Conservation (phyloP, 2,888 invertebrate species). For the Idaea dimidiata region DNA sequence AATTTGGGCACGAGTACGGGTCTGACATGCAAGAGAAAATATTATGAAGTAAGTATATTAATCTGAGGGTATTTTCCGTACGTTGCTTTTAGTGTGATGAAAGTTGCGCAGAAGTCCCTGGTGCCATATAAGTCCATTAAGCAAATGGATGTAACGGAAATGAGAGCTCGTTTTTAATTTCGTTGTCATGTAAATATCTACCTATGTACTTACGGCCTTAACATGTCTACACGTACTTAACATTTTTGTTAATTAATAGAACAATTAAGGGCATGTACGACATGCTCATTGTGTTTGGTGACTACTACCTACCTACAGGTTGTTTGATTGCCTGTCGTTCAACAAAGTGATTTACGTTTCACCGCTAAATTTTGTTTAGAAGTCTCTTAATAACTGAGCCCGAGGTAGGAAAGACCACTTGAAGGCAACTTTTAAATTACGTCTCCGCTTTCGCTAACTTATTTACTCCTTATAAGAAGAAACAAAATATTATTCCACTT, state of each 20-base stretch:
- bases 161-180: constrained; percentile 76
- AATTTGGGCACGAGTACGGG: constrained; percentile 17
- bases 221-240: constrained; percentile 29
- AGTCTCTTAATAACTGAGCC: constrained; percentile 50
- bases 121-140: constrained; percentile 76
- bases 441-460: constrained; percentile 69
- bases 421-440: constrained; percentile 73
- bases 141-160: constrained; percentile 74
- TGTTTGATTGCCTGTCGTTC: constrained; percentile 41
- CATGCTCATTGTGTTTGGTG: constrained; percentile 1
- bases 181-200: constrained; percentile 66
- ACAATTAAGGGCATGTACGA: background rate
- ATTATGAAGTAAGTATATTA: constrained; percentile 70
- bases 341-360: constrained; percentile 44
- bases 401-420: constrained; percentile 52
- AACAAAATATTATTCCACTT: constrained; percentile 79
- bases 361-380: constrained; percentile 52
- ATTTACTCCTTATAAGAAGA: constrained; percentile 74
- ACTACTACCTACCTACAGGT: constrained; percentile 7
- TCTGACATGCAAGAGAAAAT: constrained; percentile 49
- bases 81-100: constrained; percentile 78
- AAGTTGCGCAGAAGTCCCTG: constrained; percentile 70
- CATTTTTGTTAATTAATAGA: constrained; percentile 53
- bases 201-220: constrained; percentile 53
- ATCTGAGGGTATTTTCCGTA: constrained; percentile 73